These are phyloP conservation scores for Strigamia crassipes DNA, from an alignment of 2,888 invertebrate species.

Conservation along the genomic window DNA sequence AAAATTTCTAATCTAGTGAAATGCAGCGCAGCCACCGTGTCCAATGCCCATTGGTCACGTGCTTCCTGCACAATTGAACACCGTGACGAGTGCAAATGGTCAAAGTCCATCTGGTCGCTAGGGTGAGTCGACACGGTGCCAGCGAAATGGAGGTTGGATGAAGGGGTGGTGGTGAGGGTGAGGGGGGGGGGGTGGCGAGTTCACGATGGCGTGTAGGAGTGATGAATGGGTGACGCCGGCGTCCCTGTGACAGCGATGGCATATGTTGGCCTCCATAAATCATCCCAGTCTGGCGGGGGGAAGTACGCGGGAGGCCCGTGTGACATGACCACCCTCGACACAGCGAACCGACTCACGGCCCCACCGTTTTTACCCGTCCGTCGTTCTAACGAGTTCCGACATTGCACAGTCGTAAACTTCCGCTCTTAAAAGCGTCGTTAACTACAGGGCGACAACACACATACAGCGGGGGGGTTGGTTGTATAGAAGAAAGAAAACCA, in stretches of 20 bases:
- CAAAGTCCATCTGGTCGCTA: slow-evolving; percentile 11
- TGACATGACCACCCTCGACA: slow-evolving; percentile 1
- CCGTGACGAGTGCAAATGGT: slow-evolving; percentile 30
- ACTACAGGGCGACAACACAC: slow-evolving; percentile 21
- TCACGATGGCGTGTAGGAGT: slow-evolving; percentile 22
- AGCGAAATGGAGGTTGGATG: neutral
- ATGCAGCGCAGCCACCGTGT: neutral
- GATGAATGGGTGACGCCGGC: slow-evolving; percentile 30
- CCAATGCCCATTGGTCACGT: slow-evolving; percentile 8
- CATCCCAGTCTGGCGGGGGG: slow-evolving; percentile 10
- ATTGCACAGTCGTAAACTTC: slow-evolving; percentile 9
- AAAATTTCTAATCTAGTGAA: slow-evolving; percentile 1
- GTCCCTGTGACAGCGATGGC: slow-evolving; percentile 30
- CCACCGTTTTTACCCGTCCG: neutral
- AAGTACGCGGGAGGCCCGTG: slow-evolving; percentile 31
- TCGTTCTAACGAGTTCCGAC: neutral
- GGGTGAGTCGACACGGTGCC: slow-evolving; percentile 15
- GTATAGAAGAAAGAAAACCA: no score
- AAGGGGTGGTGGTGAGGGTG: no score
- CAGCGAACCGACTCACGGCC: neutral
- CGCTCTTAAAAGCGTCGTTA: slow-evolving; percentile 22
- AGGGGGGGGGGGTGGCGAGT: neutral
- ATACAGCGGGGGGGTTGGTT: neutral
- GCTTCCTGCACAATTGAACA: slow-evolving; percentile 16
- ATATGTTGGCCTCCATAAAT: slow-evolving; percentile 27